Evolutionary conservation across 35 echinoderm and acorn worm species (phyloP), one percentile per base, ranked within the genome.

Genomic region (Acanthaster planci): DNA sequence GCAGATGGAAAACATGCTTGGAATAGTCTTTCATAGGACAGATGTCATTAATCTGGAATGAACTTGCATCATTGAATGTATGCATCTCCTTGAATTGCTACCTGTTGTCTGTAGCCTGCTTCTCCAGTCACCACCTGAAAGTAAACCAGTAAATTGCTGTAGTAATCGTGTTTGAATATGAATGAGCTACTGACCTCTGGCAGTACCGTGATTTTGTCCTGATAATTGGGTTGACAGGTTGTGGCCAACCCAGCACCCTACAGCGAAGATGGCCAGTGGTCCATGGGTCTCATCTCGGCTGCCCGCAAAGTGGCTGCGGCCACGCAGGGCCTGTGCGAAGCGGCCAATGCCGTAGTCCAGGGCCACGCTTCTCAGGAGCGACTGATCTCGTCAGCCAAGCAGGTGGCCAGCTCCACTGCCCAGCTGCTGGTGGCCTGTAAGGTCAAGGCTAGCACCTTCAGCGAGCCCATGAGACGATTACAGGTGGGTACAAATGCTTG

Each of bases 221-320:
- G n/a, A n/a, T n/a, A n/a, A n/a, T n/a, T n/a, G n/a, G n/a, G 21
- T n/a, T 21, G 8, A 39, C 76, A 93, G 91, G 82, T 97, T 17
- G 51, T 68, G 16, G 82, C 84, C 59, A 93, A 89, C 85, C 95
- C 95, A 7, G 82, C 95, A 10, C 86, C 87, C 14, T 93, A 93
- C 90, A 93, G 90, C 51, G 95, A 97, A 42, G 95, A 97, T 85
- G 95, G 95, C 27, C 95, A 97, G 76, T 97, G 95, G 95, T 97
- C 95, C 0, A 93, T 97, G 91, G 95, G 95, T 1, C 85, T 97
- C 55, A 97, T 97, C 67, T 93, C 95, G 5, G 95, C 95, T 22
- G 95, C 95, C 53, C 88, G 91, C 44, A 97, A 93, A 60, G 95
- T 97, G 16, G 95, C 95, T 3, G 95, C 87, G 37, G 95, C 95